These are phyloP conservation scores for Stenichneumon culpator DNA, from an alignment of 2,888 invertebrate species.

Conservation along the genomic window DNA sequence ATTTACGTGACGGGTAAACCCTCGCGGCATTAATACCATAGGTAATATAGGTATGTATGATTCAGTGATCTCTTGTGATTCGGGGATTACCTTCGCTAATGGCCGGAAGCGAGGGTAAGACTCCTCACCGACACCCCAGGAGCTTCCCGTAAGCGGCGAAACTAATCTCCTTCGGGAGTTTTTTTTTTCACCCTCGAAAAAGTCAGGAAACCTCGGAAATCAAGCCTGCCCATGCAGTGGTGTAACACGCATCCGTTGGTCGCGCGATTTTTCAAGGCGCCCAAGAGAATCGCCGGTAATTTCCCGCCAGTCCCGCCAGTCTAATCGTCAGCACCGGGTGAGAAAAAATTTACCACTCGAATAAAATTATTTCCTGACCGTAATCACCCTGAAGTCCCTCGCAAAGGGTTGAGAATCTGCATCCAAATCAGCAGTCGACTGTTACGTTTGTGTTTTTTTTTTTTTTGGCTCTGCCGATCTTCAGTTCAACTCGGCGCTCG, in stretches of 20 bases:
- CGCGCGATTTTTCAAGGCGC: slow-evolving; percentile 40
- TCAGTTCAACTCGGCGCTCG: not conserved
- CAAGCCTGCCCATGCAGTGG: not conserved
- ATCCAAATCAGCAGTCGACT: slow-evolving; percentile 19
- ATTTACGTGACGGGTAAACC: slow-evolving; percentile 16
- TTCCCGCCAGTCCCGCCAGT: slow-evolving; percentile 25
- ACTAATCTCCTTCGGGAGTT: slow-evolving; percentile 61
- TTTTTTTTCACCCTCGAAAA: slow-evolving; percentile 58
- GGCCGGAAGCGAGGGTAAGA: slow-evolving; percentile 60
- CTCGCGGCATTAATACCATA: slow-evolving; percentile 21
- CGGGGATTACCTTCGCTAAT: slow-evolving; percentile 61
- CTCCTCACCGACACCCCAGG: slow-evolving; percentile 37
- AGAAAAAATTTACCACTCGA: slow-evolving; percentile 9
- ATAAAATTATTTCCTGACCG: not conserved
- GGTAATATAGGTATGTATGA: slow-evolving; percentile 37
- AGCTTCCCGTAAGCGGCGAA: slow-evolving; percentile 68
- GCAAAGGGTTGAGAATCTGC: slow-evolving; percentile 26
- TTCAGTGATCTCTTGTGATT: slow-evolving; percentile 58
- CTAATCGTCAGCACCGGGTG: slow-evolving; percentile 12
- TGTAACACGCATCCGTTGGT: slow-evolving; percentile 24
- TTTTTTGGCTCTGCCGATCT: slow-evolving; percentile 1
- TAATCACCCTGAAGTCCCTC: not conserved
- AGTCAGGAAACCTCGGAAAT: slow-evolving; percentile 36
- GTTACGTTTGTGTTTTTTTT: slow-evolving; percentile 27
- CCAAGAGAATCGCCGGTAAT: slow-evolving; percentile 48